A percentile compares a stretch with the other conserved stretches of the same genome.
These are phyloP conservation scores for Mimachlamys varia DNA, from an alignment of 2,888 invertebrate genomes.

Conservation along the genomic window DNA sequence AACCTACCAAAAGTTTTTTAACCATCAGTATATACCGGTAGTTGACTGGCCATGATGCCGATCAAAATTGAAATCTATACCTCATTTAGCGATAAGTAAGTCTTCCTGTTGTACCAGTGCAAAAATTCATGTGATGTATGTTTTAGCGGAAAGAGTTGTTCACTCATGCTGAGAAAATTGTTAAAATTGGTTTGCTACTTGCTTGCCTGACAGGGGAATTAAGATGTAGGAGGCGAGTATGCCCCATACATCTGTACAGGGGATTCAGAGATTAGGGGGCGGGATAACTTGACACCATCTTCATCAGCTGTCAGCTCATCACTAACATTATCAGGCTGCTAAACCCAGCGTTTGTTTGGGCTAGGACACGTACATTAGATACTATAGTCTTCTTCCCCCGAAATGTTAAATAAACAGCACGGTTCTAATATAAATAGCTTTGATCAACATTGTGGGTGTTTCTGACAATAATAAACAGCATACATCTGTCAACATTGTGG, in stretches of 20 bases:
- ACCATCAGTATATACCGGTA: too few relatives aligned
- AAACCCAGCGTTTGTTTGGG: neutral
- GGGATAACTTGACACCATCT: neutral
- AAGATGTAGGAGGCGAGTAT: neutral
- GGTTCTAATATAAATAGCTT: neutral
- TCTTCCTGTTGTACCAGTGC: neutral
- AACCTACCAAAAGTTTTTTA: too few relatives aligned
- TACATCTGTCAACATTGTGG: neutral
- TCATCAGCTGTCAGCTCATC: constrained; percentile 19
- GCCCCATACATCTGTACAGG: neutral
- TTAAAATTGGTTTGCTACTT: neutral
- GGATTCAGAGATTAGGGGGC: neutral
- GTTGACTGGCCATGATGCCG: neutral
- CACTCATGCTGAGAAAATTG: neutral
- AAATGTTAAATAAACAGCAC: neutral
- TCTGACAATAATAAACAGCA: neutral
- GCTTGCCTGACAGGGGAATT: neutral
- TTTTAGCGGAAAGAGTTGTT: neutral
- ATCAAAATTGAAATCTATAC: neutral
- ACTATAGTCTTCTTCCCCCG: neutral
- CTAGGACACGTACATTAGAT: neutral
- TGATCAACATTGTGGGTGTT: constrained; percentile 3
- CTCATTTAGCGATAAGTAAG: neutral
- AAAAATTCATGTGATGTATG: neutral
- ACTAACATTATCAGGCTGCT: neutral